Base-by-base conservation (phyloP, 2,797 vertebrate species). In the Champsocephalus gunnari region DNA sequence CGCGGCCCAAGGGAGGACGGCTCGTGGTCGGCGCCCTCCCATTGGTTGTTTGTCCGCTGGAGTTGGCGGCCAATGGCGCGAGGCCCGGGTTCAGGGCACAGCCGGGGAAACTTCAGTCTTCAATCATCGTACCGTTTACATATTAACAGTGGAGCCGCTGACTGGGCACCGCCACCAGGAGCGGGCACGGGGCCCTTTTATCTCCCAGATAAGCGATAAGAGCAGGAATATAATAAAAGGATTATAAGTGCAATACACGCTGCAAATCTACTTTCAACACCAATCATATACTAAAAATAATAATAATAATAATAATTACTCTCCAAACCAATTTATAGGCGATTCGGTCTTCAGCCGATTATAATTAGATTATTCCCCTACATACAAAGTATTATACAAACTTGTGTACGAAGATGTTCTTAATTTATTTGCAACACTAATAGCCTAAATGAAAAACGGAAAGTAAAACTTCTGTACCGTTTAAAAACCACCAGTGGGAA, bases 1-100 rank as follows among this genome's bases (percentile, higher is more conserved):
- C 97, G 96, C 96, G 97, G 97, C 96, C 95, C 92, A 86, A 87
- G 90, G 94, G 94, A 94, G 95, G 94, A 95, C 93, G 95, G 96
- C 97, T 97, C 96, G 97, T 98, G 97, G 96, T 96, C 96, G 96
- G 96, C 96, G 96, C 94, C 95, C 95, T 94, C 91, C 96, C 95
- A 98, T 99, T 98, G 97, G 97, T 93, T 95, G 95, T 93, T 91
- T 84, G 95, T 94, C 87, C 93, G 92, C 92, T 91, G 87, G 93
- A 93, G 93, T 95, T 93, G 92, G 89, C 93, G 96, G 95, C 96
- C 97, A 97, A 97, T 97, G 95, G 95, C 95, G 94, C 95, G 74
- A 92, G 93, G 94, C 91, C 94, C 91, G 92, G 92, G 94, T 95
- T 94, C 88, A 91, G 94, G 95, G 95, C 95, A 93, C 93, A 93